Conservation (phyloP, 2,797 vertebrate species). For the Paedocypris micromegethes region DNA sequence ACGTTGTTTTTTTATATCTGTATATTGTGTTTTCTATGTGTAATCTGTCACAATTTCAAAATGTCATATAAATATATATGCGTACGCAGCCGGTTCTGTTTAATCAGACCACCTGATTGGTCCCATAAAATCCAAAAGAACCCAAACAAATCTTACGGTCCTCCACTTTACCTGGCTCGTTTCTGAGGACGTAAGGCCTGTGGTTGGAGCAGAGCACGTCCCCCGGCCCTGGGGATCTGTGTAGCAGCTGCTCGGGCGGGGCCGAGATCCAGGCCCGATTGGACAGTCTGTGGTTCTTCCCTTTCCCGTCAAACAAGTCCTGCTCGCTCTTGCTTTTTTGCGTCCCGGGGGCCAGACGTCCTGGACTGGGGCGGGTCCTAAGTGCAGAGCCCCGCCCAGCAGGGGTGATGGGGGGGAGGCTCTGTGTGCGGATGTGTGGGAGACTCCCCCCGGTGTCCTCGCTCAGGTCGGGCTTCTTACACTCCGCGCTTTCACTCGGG, state of each 20-base stretch:
- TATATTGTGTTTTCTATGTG: no score
- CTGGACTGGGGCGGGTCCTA: conserved; percentile 49
- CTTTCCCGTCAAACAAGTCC: conserved; percentile 67
- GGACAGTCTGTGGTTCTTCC: conserved; percentile 58
- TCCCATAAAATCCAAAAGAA: neutral
- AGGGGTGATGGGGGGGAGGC: conserved; percentile 76
- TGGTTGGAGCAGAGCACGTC: conserved; percentile 61
- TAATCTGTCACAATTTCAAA: no score
- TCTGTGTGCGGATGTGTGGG: conserved; percentile 72
- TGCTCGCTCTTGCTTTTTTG: conserved; percentile 78
- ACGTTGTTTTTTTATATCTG: no score
- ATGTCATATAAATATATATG: no score
- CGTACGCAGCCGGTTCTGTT: no score
- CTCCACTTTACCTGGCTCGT: conserved; percentile 65
- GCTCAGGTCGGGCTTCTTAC: conserved; percentile 59
- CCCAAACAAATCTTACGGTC: neutral
- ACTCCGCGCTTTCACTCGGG: conserved; percentile 56
- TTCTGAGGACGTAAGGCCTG: conserved; percentile 65
- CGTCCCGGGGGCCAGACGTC: conserved; percentile 60
- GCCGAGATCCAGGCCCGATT: conserved; percentile 65
- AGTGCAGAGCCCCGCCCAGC: conserved; percentile 57
- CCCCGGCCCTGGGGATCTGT: conserved; percentile 57
- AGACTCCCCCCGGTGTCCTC: conserved; percentile 66
- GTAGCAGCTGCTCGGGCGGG: conserved; percentile 64
- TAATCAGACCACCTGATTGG: no score